Conservation (phyloP, 1,140 invertebrate genomes). For the Rhagoletis pomonella region DNA sequence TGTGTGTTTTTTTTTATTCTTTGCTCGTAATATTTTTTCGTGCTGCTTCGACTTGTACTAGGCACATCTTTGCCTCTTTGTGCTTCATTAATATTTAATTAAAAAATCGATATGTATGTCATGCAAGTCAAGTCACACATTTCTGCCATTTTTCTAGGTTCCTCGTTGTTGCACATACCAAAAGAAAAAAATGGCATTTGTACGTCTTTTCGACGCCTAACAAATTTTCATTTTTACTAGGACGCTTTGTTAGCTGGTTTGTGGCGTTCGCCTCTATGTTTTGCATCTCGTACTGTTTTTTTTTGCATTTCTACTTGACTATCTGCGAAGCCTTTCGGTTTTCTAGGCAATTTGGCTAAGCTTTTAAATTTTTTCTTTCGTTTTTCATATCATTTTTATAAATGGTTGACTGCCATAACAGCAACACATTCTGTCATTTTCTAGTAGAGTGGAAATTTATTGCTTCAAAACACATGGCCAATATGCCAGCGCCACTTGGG, state of each 20-base stretch:
- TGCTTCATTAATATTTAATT: conserved; percentile 51
- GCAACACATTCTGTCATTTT: not conserved
- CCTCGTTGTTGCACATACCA: not conserved
- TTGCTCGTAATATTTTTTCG: conserved; percentile 6
- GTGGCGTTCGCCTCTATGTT: not conserved
- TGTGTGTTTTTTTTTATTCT: too few species aligned
- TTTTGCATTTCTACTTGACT: not conserved
- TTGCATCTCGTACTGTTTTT: not conserved
- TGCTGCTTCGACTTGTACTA: not conserved
- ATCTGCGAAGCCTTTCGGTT: not conserved
- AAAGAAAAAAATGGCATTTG: not conserved
- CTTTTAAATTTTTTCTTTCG: not conserved
- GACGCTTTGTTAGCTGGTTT: not conserved
- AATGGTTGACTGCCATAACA: conserved; percentile 42
- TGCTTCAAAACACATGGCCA: conserved; percentile 33
- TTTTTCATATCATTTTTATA: conserved; percentile 24
- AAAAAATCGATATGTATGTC: conserved; percentile 43
- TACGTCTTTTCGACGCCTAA: conserved; percentile 1
- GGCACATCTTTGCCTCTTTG: conserved; percentile 23
- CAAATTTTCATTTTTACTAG: not conserved
- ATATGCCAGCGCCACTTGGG: not conserved
- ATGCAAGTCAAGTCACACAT: conserved; percentile 25
- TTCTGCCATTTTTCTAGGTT: conserved; percentile 24
- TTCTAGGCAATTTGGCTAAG: conserved; percentile 27
- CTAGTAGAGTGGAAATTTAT: not conserved